Evolutionary conservation across 2,113 vertebrate species (phyloP), one percentile per base, ranked within the genome.

Genomic region (Heterocephalus glaber): DNA sequence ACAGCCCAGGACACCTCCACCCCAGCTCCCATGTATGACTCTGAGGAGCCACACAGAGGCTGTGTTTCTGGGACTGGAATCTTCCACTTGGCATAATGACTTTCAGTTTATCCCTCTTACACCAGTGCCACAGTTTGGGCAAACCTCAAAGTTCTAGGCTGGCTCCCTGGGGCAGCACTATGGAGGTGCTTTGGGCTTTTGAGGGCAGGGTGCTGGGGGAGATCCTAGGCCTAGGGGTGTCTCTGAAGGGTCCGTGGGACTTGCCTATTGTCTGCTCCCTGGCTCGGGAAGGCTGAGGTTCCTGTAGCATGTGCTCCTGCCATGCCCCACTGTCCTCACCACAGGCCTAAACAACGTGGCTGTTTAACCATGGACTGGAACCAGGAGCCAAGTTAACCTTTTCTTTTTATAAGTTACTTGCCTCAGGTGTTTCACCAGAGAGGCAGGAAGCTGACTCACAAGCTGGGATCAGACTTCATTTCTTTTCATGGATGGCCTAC

Each of bases 1-100:
- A 3, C 24, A 14, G 10, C 61, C 5, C 13, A 6, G 7, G 63
- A n/a, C 8, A 2, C 33, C 0, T 14, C n/a, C 6, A 7, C 7
- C 7, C 41, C 44, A 2, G 12, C 47, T 33, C 3, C 5, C 26
- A 35, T 12, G 12, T 76, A 0, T 44, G 30, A 56, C 66, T 24
- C 83, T 6, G 4, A 35, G 70, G 7, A 41, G 16, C 60, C 12
- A 1, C 30, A 5, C 7, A 24, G 4, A 61, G 30, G 20, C 30
- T n/a, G n/a, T 54, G 30, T 26, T 30, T 49, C 47, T 19, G 60
- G 7, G 33, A 68, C 38, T 0, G 8, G 28, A 38, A 12, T 26
- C n/a, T 35, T 14, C 41, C 28, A 9, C n/a, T 41, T n/a, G 22
- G 41, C 6, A 24, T 19, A 14, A 3, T 8, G 30, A 30, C 38